These are phyloP conservation scores for Myrmecobius fasciatus DNA, from an alignment of 2,113 vertebrate genomes.

Conservation along the genomic window DNA sequence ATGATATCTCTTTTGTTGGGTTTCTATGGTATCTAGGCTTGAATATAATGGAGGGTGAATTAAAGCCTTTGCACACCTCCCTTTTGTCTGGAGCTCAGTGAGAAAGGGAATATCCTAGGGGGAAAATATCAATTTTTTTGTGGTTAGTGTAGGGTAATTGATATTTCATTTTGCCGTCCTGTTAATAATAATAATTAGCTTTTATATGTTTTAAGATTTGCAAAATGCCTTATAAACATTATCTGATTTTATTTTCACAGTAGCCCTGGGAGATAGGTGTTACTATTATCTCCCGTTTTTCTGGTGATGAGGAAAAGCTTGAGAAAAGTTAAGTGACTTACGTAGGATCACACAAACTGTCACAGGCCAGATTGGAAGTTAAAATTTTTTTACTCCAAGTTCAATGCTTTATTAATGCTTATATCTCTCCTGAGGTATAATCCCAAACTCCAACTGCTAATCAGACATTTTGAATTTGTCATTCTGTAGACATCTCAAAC, in stretches of 20 bases:
- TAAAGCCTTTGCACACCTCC: constrained; percentile 1
- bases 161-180: constrained; percentile 25
- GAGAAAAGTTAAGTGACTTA: background rate
- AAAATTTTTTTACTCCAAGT: background rate
- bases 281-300: background rate
- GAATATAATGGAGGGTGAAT: background rate
- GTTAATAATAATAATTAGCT: background rate
- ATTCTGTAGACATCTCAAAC: background rate
- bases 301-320: background rate
- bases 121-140: background rate
- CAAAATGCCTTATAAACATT: background rate
- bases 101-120: background rate
- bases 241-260: background rate
- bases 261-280: background rate
- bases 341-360: background rate
- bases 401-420: background rate
- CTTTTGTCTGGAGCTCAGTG: constrained; percentile 5
- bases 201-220: background rate
- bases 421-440: background rate
- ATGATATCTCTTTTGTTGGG: background rate
- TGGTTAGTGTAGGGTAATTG: background rate
- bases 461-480: background rate
- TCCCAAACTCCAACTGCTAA: background rate
- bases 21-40: constrained; percentile 44
- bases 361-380: background rate